Percentiles rank a stretch among this genome's conserved stretches.
Evolutionary conservation across 2,888 invertebrate genomes (phyloP).

Genomic region (Rhimphoctona megacephalus): DNA sequence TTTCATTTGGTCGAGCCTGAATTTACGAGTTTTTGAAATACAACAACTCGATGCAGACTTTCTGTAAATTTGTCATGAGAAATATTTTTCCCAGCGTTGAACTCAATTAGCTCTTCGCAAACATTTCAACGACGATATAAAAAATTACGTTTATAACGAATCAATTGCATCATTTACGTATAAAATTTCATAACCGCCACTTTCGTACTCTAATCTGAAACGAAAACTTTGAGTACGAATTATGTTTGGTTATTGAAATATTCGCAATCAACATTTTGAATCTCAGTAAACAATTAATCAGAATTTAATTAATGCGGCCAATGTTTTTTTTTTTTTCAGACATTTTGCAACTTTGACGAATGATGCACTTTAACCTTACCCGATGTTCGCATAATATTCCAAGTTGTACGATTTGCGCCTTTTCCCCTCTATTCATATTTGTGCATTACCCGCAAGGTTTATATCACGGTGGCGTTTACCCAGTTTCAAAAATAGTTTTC

Average conservation of each 20-base stretch:
- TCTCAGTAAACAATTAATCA: background rate
- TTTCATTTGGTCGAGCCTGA: no score
- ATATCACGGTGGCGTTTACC: background rate
- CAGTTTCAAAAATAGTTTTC: background rate
- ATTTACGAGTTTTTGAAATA: no score
- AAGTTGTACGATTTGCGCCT: constrained; percentile 3
- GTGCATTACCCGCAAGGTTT: background rate
- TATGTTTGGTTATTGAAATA: background rate
- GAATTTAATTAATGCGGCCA: background rate
- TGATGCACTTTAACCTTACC: constrained; percentile 43
- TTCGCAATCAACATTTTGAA: background rate
- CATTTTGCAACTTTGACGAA: background rate
- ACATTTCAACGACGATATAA: background rate
- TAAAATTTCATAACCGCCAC: background rate
- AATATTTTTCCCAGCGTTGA: background rate
- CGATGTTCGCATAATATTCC: background rate
- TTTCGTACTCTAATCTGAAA: background rate
- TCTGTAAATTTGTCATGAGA: background rate
- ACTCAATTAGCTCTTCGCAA: background rate
- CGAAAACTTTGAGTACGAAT: background rate
- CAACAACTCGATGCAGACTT: background rate
- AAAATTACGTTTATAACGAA: background rate
- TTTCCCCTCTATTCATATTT: constrained; percentile 22
- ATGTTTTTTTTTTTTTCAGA: background rate
- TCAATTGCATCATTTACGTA: background rate